Base-by-base conservation (phyloP, 2,113 vertebrate species). In the Xenus cinereus region DNA sequence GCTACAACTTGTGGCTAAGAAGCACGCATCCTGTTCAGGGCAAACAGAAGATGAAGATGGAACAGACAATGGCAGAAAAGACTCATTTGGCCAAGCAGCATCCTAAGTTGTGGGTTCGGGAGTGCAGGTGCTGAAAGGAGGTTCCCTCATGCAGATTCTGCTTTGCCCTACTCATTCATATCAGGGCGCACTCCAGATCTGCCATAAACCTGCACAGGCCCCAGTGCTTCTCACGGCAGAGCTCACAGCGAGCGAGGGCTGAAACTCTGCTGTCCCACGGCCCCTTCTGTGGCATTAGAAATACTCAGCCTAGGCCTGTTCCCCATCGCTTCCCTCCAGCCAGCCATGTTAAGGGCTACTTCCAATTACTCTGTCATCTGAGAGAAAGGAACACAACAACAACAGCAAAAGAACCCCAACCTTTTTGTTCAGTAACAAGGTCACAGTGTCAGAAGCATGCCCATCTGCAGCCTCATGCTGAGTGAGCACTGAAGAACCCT, bases 11-110 rank as follows among this genome's bases (percentile, higher is more conserved):
- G 27, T 43, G 23, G 18, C 18, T 81, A 50, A 73, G 59, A 63
- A 45, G 4, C 13, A 35, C 4, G 5, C 0, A 0, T 14, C 12
- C 71, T 51, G 27, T 26, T 28, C 14, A 19, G 32, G 46, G 24
- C 16, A 90, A 83, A 66, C 11, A 33, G 19, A 79, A 80, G 33
- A n/a, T 12, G 12, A 56, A 62, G 24, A 75, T 22, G 12, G 17
- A 79, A 50, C 1, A n/a, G 33, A 53, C 11, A 64, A 35, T 10
- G 30, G 20, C 5, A 30, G 39, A 7, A 39, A 89, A 82, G 45
- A 10, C 24, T n/a, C 6, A 26, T 21, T n/a, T 46, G 23, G 21
- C 20, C 66, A 83, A 66, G 32, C 1, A 71, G 32, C 24, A 84
- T 5, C 12, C 50, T 27, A 66, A 71, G 33, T 23, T 19, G 21